Evolutionary conservation across 1,140 invertebrate genomes (phyloP).

Genomic region (Tenebrio molitor): DNA sequence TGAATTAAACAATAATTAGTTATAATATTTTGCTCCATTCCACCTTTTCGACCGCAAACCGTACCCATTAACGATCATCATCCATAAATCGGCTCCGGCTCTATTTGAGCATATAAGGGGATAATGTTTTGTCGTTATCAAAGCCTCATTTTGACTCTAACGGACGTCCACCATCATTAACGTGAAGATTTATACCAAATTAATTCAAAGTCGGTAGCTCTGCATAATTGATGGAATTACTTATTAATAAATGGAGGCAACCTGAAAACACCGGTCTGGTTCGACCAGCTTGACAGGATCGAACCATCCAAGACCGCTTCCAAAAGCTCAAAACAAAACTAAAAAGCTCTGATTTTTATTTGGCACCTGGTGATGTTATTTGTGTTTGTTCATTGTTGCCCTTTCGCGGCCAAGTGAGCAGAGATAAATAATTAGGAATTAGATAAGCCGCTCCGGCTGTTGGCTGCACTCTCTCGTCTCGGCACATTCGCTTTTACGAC

Average conservation of each 20-base stretch:
- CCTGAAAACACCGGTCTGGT: too few relatives aligned
- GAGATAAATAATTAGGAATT: slow-evolving; percentile 13
- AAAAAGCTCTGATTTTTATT: too few relatives aligned
- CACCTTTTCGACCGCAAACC: background rate
- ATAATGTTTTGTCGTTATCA: background rate
- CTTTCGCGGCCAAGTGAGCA: too few relatives aligned
- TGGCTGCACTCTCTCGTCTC: slow-evolving; percentile 2
- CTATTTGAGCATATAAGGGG: slow-evolving; percentile 7
- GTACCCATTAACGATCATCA: background rate
- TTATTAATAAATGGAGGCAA: background rate
- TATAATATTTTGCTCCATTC: slow-evolving; percentile 29
- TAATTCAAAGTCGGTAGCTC: slow-evolving; percentile 3
- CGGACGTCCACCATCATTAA: background rate
- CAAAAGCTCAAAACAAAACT: too few relatives aligned
- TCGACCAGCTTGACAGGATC: too few relatives aligned
- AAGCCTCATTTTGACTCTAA: background rate
- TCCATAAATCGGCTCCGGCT: background rate
- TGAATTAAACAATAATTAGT: slow-evolving; percentile 36
- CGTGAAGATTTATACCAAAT: background rate
- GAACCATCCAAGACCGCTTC: too few relatives aligned
- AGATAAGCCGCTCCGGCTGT: slow-evolving; percentile 2
- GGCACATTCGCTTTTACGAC: slow-evolving; percentile 33
- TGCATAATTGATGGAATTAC: background rate
- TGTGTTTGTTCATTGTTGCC: too few relatives aligned
- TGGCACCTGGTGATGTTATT: too few relatives aligned